Conservation (phyloP, 2,797 vertebrate genomes). For the Mus spretus region DNA sequence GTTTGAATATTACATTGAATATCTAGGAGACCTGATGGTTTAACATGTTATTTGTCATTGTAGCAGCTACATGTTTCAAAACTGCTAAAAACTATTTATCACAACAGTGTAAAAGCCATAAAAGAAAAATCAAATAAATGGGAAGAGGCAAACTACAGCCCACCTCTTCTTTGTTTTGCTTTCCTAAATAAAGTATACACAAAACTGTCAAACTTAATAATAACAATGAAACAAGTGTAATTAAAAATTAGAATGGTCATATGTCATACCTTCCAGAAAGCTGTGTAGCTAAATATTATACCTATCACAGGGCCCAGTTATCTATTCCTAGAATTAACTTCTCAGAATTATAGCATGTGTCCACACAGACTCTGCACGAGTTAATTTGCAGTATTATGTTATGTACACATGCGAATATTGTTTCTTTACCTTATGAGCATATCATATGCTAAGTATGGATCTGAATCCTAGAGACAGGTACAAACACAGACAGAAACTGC, state of each 20-base stretch:
- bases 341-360: background rate
- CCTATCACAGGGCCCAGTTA: too few relatives aligned
- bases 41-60: background rate
- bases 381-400: background rate
- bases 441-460: background rate
- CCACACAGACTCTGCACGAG: background rate
- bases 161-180: background rate
- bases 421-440: background rate
- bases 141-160: background rate
- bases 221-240: background rate
- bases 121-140: background rate
- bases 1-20: background rate
- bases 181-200: conserved; percentile 15
- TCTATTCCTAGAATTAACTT: background rate
- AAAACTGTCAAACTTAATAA: background rate
- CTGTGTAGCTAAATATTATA: background rate
- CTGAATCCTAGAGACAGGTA: background rate
- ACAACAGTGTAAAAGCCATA: background rate
- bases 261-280: background rate
- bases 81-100: background rate
- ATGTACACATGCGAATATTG: background rate
- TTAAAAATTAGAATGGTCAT: conserved; percentile 22
- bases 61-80: conserved; percentile 17
- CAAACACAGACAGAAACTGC: background rate
- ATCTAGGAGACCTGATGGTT: background rate